Evolutionary conservation across 2,113 vertebrate genomes (phyloP), one percentile per base, ranked within the genome.

Genomic region (Chaetorhynchus papuensis): DNA sequence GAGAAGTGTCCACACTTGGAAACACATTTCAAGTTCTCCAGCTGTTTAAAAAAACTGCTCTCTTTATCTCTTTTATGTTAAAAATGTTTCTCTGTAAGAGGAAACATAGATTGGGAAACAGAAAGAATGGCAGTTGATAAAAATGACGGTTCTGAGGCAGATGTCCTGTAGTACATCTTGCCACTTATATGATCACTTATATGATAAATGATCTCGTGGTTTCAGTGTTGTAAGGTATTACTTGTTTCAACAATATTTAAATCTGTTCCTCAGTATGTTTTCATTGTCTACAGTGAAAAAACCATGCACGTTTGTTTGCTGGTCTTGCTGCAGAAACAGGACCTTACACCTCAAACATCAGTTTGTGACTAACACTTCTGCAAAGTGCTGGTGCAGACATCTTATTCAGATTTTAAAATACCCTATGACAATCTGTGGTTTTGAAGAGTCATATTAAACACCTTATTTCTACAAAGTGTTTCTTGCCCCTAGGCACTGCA

Each of bases 401-500:
- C 63, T 50, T 84, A 45, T 11, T 87, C 54, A 39, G 66, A 23
- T 54, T 50, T 76, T 64, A n/a, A 70, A 83, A 44, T 56, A 64
- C 31, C 20, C 23, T 68, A 5, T 64, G 54, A 26, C n/a, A 11
- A 21, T 69, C 2, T 2, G 7, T 82, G 30, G 42, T 76, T 82
- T 61, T 57, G 42, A 27, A 71, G 35, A 31, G n/a, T 91, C 17
- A 11, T 68, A 15, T 50, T 63, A 64, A 56, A 53, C 13, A 56
- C 7, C 3, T 69, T 90, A 23, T 77, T 88, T 96, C 82, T 50
- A 49, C 86, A 54, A 75, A 83, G 44, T 90, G 14, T 92, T 70
- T 92, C 97, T 85, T 98, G 44, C 95, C 83, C 85, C 42, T 94
- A 99, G 99, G 98, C 97, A 87, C 95, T 99, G 99, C 97, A 99